Evolutionary conservation across 1,140 invertebrate species (phyloP), one percentile per base, ranked within the genome.

Genomic region (Bradynema listronoti): DNA sequence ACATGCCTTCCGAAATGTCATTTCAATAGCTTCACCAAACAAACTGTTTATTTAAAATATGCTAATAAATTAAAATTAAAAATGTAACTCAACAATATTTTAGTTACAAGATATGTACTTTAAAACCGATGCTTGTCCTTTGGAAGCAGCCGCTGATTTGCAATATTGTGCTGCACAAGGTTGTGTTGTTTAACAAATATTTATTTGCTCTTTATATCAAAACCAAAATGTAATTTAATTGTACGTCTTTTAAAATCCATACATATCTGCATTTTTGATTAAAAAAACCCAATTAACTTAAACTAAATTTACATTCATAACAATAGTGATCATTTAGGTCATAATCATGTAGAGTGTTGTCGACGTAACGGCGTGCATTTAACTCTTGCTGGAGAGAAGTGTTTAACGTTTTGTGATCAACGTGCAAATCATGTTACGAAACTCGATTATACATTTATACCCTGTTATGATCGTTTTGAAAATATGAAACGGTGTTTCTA

Each of bases 381-480:
- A 11, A 74, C 72, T 6, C 22, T 76, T 1, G 71, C 72, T 1
- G 72, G 72, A 58, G 36, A 51, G 11, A 74, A 74, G 49, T 74
- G 72, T 36, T 46, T 74, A 0, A 51, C 56, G 0, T 74, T 74
- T 63, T 74, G 72, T 39, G 73, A 74, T 53, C 72, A 74, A 52
- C 51, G 65, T 7, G 65, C 72, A 42, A 69, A 73, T 22, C 46
- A 53, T 7, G 61, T 73, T 1, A 61, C 52, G n/a, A 65, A 67
- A 51, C 39, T 74, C 0, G 72, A 74, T 51, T 56, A 72, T 50
- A 63, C 62, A 9, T 74, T 73, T 45, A 42, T 73, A 9, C 63
- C 70, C 7, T 74, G 72, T 36, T 75, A 72, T 43, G 72, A 74
- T 45, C 47, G 72, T n/a, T 74, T 74, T 30, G 71, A 74, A 50